phyloP scores from a whole-genome alignment of 2,888 invertebrate species.

The Amiota communis region DNA sequence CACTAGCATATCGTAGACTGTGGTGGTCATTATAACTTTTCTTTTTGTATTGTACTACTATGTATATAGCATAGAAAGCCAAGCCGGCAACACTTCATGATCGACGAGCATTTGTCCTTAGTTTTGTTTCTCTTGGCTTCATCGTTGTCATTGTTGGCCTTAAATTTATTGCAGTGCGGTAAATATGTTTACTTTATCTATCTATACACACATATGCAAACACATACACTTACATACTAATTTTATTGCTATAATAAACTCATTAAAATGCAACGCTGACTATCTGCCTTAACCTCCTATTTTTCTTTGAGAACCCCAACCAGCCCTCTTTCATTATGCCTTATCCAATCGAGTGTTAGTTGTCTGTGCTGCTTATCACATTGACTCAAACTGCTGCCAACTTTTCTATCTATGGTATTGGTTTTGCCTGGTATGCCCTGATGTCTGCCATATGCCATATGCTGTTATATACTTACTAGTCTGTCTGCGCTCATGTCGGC shows the following conservation, averaged over 20 bases:
- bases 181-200: slow-evolving; percentile 53
- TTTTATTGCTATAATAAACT: slow-evolving; percentile 59
- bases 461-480: slow-evolving; percentile 33
- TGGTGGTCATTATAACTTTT: slow-evolving; percentile 9
- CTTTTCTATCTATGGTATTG: neutral
- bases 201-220: slow-evolving; percentile 3
- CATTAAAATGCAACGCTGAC: slow-evolving; percentile 57
- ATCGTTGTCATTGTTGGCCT: slow-evolving; percentile 38
- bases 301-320: neutral
- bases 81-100: too few species aligned
- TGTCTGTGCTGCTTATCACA: neutral
- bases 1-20: neutral
- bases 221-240: slow-evolving; percentile 4
- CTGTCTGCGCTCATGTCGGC: neutral
- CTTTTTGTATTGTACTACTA: neutral
- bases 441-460: slow-evolving; percentile 43
- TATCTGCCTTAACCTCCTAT: neutral
- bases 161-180: slow-evolving; percentile 56
- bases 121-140: too few species aligned
- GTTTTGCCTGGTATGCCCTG: slow-evolving; percentile 19
- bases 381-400: neutral
- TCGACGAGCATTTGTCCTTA: too few species aligned
- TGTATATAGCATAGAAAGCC: neutral
- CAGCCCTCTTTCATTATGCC: neutral
- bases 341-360: too few species aligned